These are phyloP conservation scores for Frankliniella fusca DNA, from an alignment of 2,888 invertebrate species.

Conservation along the genomic window DNA sequence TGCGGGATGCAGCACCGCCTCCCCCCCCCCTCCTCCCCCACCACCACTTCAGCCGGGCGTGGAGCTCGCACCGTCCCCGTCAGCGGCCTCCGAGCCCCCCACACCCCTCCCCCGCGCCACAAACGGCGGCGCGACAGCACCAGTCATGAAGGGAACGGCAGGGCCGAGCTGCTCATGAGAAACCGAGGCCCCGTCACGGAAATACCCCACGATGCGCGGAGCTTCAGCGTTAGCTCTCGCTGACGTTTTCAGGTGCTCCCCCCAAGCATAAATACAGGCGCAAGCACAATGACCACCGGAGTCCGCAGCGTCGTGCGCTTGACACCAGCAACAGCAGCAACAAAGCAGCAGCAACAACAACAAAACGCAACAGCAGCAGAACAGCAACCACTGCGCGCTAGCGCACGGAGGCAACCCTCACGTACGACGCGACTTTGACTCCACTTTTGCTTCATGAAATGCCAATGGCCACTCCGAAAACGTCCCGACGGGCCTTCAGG, in stretches of 20 bases:
- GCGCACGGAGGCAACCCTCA: neutral
- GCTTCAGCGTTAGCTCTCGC: neutral
- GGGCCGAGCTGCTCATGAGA: neutral
- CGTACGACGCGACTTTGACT: neutral
- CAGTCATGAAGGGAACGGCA: neutral
- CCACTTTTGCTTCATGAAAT: no score
- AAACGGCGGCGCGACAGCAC: no score
- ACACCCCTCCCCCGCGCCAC: no score
- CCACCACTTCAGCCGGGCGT: no score
- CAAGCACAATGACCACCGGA: neutral
- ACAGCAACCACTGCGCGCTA: neutral
- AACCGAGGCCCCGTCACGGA: no score
- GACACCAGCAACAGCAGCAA: neutral
- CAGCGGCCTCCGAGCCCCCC: no score
- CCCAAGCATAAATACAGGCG: neutral
- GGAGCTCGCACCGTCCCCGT: neutral
- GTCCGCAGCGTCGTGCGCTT: neutral
- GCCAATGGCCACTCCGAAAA: no score
- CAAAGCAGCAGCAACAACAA: neutral
- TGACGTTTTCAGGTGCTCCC: neutral
- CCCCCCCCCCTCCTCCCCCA: no score
- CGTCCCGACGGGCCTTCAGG: no score
- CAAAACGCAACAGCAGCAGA: neutral
- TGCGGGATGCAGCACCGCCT: no score
- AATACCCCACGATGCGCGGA: no score